phyloP scores from a whole-genome alignment of 2,797 vertebrate species.

The Falco cherrug region DNA sequence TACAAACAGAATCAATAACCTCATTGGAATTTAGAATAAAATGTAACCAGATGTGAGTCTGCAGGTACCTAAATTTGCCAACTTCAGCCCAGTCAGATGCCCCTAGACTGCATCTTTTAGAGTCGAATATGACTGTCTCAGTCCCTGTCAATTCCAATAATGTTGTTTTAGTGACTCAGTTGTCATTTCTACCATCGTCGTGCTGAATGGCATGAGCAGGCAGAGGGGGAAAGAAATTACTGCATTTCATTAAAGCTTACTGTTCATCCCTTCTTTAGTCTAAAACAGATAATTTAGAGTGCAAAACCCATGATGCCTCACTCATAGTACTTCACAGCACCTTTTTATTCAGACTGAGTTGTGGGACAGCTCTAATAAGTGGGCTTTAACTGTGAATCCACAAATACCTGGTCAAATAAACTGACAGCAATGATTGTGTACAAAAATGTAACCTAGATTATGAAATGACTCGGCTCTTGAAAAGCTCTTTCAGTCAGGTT shows the following conservation, averaged over 20 bases:
- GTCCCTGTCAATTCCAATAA: slow-evolving; percentile 1
- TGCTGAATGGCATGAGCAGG: not conserved
- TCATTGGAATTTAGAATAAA: slow-evolving; percentile 48
- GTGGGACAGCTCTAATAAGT: not conserved
- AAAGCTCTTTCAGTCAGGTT: not conserved
- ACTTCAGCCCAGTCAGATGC: not conserved
- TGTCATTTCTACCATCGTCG: not conserved
- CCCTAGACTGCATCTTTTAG: not conserved
- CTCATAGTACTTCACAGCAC: not conserved
- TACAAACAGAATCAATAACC: not conserved
- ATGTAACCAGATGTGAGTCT: not conserved
- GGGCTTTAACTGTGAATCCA: not conserved
- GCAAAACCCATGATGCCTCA: not conserved
- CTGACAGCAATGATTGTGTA: not conserved
- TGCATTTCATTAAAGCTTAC: not conserved
- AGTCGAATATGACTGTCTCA: not conserved
- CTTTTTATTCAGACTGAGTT: not conserved
- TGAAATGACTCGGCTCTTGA: not conserved
- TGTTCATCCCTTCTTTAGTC: not conserved
- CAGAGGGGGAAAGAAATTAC: slow-evolving; percentile 1
- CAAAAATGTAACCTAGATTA: not conserved
- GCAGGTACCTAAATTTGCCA: not conserved
- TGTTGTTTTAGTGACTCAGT: not conserved
- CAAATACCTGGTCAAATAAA: not conserved
- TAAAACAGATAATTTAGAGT: not conserved